Base-by-base conservation (phyloP, 1,140 invertebrate species). In the Leptonema lineaticorne region DNA sequence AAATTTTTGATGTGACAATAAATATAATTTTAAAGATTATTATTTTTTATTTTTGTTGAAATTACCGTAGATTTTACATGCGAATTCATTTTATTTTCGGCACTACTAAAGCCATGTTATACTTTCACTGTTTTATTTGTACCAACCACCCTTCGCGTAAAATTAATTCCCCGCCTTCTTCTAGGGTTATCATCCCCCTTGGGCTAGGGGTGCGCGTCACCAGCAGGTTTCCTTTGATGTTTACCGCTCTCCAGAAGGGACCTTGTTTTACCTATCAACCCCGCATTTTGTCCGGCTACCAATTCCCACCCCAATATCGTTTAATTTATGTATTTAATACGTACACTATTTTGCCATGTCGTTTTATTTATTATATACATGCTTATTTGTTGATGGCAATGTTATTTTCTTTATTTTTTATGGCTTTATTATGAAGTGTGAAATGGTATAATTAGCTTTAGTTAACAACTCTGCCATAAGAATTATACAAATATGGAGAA, bases 201-300 rank as follows among this genome's bases (percentile, higher is more conserved):
- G 48, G 53, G 53, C 28, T 64, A 48, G 59, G 37, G 66, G 50
- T 29, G 48, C 62, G 62, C 69, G 69, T 71, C 69, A 71, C 60
- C 58, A 56, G 58, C 69, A 71, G 69, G 69, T 63, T 68, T 67
- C 60, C 69, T 71, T 71, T 71, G 69, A 71, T 68, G 69, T 71
- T 37, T 45, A 48, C 69, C 69, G 69, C 59, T 22, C 26, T 48
- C 18, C 29, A 53, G 46, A 60, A 58, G 41, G 48, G 63, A 50
- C 45, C 20, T 50, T 66, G 41, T 65, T 58, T 66, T 60, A 59
- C 53, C 53, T 66, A 58, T 59, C 53, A 30, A 68, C 66, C 18
- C 20, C 50, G 9, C 22, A 9, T 53, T 53, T 18, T 26, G 18
- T 26, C 22, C 9, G 6, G 9, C 50, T 8, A 53, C 50, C 50